Evolutionary conservation across 2,113 vertebrate species (phyloP).

Genomic region (Gasterosteus aculeatus): DNA sequence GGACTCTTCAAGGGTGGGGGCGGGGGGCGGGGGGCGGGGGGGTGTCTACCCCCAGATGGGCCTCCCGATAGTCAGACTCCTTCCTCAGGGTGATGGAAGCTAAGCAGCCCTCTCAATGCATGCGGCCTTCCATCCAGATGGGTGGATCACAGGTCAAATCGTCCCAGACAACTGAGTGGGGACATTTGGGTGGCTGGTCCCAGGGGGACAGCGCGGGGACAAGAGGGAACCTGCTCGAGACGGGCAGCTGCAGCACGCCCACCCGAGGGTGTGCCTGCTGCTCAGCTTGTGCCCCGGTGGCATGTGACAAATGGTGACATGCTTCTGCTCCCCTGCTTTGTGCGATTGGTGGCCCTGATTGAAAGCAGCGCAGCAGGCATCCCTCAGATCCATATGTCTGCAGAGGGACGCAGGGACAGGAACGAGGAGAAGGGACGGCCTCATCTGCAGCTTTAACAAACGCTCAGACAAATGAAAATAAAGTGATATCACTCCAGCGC

Average conservation of each 20-base stretch:
- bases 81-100: conserved; percentile 66
- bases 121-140: conserved; percentile 68
- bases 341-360: conserved; percentile 70
- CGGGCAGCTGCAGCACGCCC: conserved; percentile 72
- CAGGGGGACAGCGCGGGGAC: conserved; percentile 58
- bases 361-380: conserved; percentile 67
- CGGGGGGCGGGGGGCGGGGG: neutral
- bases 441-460: conserved; percentile 52
- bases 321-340: conserved; percentile 76
- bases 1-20: conserved; percentile 25
- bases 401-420: conserved; percentile 24
- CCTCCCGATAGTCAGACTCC: conserved; percentile 51
- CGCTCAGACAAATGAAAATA: conserved; percentile 72
- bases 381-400: conserved; percentile 71
- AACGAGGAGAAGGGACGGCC: conserved; percentile 23
- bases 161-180: conserved; percentile 62
- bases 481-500: conserved; percentile 70
- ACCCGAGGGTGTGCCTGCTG: conserved; percentile 79
- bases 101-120: conserved; percentile 46
- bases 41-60: conserved; percentile 61
- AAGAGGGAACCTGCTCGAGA: conserved; percentile 68
- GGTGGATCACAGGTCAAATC: conserved; percentile 69
- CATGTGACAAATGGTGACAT: conserved; percentile 82
- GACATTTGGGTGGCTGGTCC: conserved; percentile 74
- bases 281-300: conserved; percentile 74